Percentiles rank a stretch among this genome's conserved stretches.
These are phyloP conservation scores for Phasianus colchicus DNA, from an alignment of 2,113 vertebrate species.

Conservation along the genomic window DNA sequence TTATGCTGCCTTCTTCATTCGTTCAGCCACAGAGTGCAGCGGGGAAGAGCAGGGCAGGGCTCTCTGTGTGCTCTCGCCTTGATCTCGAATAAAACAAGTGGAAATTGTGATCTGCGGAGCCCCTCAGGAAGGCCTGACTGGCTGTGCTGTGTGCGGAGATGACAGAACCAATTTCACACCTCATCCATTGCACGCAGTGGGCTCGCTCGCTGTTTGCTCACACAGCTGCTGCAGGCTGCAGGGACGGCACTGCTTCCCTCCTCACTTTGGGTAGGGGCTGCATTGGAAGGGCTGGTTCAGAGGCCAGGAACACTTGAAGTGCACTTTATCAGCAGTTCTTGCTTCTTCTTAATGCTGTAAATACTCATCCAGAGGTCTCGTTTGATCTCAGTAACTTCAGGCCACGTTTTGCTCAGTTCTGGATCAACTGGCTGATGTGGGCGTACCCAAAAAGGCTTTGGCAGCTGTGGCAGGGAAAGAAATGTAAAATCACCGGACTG, in stretches of 20 bases:
- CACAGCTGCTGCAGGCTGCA: conserved; percentile 32
- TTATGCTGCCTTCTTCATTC: conserved; percentile 9
- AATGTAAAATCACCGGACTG: background rate
- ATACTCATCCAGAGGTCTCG: background rate
- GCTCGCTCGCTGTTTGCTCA: conserved; percentile 3
- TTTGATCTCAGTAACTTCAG: background rate
- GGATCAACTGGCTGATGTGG: background rate
- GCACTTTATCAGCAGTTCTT: background rate
- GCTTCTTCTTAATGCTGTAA: background rate
- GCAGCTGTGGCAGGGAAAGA: background rate
- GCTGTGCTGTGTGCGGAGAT: background rate
- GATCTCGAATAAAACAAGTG: background rate
- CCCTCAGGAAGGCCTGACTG: background rate
- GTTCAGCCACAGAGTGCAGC: background rate
- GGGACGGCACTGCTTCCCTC: background rate
- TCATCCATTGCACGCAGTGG: conserved; percentile 44
- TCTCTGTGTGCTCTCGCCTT: background rate
- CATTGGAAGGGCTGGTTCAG: background rate
- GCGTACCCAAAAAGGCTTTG: background rate
- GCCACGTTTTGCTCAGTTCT: background rate
- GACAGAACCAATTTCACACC: conserved; percentile 56
- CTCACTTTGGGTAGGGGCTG: background rate
- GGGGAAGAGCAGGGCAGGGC: background rate
- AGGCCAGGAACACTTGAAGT: accelerated
- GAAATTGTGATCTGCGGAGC: background rate